phyloP scores from a whole-genome alignment of 2,888 invertebrate species.

The Plagodis pulveraria region DNA sequence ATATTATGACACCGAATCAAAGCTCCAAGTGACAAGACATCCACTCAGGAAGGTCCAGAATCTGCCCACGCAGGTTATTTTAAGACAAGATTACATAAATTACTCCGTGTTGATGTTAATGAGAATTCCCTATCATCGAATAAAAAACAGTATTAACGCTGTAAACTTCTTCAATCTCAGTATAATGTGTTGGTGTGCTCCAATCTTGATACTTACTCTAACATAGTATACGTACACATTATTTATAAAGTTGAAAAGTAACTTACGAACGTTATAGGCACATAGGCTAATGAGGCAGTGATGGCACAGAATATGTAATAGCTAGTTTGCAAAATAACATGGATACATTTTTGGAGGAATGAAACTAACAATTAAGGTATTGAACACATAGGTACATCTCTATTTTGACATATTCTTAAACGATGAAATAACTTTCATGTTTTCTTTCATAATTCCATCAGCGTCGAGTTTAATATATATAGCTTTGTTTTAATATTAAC shows the following conservation, averaged over 20 bases:
- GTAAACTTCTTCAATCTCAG: constrained; percentile 26
- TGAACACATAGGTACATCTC: too few species aligned
- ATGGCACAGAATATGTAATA: constrained; percentile 13
- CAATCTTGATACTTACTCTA: constrained; percentile 19
- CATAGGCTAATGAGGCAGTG: constrained; percentile 12
- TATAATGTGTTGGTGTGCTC: constrained; percentile 22
- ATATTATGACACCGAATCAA: not conserved
- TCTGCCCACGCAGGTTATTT: constrained; percentile 31
- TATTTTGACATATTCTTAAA: not conserved
- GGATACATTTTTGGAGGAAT: constrained; percentile 1
- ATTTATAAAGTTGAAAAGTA: constrained; percentile 4
- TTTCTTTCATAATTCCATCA: too few species aligned
- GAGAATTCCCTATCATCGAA: constrained; percentile 24
- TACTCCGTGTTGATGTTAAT: constrained; percentile 25
- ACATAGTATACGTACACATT: not conserved
- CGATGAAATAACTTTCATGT: not conserved
- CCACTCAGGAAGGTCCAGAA: constrained; percentile 28
- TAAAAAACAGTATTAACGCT: constrained; percentile 23
- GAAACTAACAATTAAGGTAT: too few species aligned
- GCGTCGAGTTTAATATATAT: too few species aligned
- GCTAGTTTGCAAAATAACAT: constrained; percentile 10
- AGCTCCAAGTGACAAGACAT: constrained; percentile 25
- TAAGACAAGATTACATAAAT: constrained; percentile 23
- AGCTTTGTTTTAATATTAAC: too few species aligned
- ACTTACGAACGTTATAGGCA: constrained; percentile 12